A percentile compares a stretch with the other conserved stretches of the same genome.
Conservation (phyloP, 1,140 invertebrate species). For the Drosophila aff. region DNA sequence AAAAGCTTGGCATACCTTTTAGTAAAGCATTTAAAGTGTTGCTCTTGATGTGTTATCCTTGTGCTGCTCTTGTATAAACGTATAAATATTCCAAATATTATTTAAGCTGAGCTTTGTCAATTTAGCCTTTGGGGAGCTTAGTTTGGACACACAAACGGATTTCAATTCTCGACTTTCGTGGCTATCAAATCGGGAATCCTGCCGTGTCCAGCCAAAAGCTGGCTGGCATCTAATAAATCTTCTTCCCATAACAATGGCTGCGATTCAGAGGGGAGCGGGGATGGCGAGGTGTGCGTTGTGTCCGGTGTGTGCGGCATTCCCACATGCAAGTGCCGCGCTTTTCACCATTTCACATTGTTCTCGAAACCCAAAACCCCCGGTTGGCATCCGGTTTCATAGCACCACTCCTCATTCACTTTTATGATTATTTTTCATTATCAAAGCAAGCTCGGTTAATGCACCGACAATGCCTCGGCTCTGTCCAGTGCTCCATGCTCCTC, state of each 20-base stretch:
- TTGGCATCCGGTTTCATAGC: conserved; percentile 9
- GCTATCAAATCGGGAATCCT: conserved; percentile 1
- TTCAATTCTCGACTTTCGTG: conserved; percentile 4
- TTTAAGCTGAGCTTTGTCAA: background rate
- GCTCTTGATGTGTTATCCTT: background rate
- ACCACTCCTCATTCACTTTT: conserved; percentile 37
- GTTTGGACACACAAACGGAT: conserved; percentile 1
- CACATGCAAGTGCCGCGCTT: conserved; percentile 36
- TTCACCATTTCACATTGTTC: conserved; percentile 35
- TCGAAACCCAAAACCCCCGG: background rate
- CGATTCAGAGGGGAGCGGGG: conserved; percentile 5
- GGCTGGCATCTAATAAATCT: conserved; percentile 39
- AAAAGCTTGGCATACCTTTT: background rate
- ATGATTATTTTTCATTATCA: conserved; percentile 73
- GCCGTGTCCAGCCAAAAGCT: conserved; percentile 18
- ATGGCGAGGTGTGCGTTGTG: background rate
- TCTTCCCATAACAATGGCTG: conserved; percentile 36
- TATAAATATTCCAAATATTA: conserved; percentile 3
- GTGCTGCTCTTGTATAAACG: background rate
- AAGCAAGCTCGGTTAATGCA: conserved; percentile 53
- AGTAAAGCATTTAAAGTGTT: background rate
- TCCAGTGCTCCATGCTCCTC: background rate
- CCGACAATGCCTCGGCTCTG: conserved; percentile 13
- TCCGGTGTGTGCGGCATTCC: conserved; percentile 6
- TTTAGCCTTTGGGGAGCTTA: conserved; percentile 19